phyloP scores from a whole-genome alignment of 2,797 vertebrate genomes.

The Fistularia commersonii region DNA sequence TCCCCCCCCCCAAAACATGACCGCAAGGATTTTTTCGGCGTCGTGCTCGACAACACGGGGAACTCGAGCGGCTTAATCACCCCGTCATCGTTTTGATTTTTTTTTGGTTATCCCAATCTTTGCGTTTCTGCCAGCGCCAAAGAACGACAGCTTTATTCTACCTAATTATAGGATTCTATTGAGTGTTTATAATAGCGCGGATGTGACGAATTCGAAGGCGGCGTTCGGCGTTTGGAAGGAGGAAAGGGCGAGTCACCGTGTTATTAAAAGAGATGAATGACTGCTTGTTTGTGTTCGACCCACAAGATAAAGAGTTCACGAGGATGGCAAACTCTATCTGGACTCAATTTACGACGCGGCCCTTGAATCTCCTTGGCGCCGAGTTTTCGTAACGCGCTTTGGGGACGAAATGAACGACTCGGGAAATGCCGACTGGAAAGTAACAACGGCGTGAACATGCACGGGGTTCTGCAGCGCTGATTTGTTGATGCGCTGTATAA shows the following conservation, averaged over 20 bases:
- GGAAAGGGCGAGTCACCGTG: slow-evolving; percentile 18
- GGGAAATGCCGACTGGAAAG: slow-evolving; percentile 36
- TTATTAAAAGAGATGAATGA: slow-evolving; percentile 51
- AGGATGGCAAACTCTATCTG: slow-evolving; percentile 59
- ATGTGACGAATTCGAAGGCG: slow-evolving; percentile 15
- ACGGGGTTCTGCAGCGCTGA: slow-evolving; percentile 5
- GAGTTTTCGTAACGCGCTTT: slow-evolving; percentile 64
- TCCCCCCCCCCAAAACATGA: slow-evolving; percentile 56
- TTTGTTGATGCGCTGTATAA: slow-evolving; percentile 50
- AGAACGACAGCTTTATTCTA: slow-evolving; percentile 8
- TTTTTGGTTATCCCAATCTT: slow-evolving; percentile 9
- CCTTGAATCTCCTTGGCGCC: slow-evolving; percentile 49
- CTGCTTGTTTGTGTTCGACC: slow-evolving; percentile 47
- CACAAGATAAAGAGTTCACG: slow-evolving; percentile 71
- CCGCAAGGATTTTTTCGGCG: slow-evolving; percentile 50
- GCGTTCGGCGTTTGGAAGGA: slow-evolving; percentile 17
- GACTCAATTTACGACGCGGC: slow-evolving; percentile 62
- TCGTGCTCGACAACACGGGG: slow-evolving; percentile 31
- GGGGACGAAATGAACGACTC: slow-evolving; percentile 33
- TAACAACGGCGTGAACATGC: not conserved
- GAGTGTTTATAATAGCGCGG: slow-evolving; percentile 6
- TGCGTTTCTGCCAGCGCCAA: not conserved
- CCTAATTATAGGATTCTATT: slow-evolving; percentile 18
- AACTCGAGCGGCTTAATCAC: slow-evolving; percentile 50
- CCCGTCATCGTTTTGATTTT: slow-evolving; percentile 46